These are phyloP conservation scores for Ceratitis capitata DNA, from an alignment of 1,140 invertebrate genomes.

Conservation along the genomic window DNA sequence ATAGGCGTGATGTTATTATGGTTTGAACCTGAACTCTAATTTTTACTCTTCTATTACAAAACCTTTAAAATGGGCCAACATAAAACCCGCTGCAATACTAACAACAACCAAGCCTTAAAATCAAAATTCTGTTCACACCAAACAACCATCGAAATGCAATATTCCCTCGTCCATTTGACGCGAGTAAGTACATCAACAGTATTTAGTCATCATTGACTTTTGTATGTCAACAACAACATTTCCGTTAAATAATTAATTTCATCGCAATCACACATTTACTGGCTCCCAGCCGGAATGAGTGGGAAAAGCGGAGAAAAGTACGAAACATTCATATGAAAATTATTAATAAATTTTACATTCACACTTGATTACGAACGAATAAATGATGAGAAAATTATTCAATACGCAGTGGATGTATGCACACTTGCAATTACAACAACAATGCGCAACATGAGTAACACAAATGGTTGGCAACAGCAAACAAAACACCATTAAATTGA, in stretches of 20 bases:
- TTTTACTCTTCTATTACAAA: too few species aligned
- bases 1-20: too few species aligned
- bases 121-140: too few species aligned
- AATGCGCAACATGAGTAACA: neutral
- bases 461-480: neutral
- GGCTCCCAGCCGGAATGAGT: neutral
- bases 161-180: too few species aligned
- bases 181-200: neutral
- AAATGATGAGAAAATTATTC: neutral
- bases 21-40: too few species aligned
- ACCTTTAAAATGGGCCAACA: too few species aligned
- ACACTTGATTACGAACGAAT: conserved; percentile 3
- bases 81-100: too few species aligned
- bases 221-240: conserved; percentile 10
- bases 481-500: neutral
- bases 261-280: neutral
- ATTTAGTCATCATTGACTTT: neutral
- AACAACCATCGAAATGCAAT: too few species aligned
- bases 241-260: conserved; percentile 23
- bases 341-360: conserved; percentile 20
- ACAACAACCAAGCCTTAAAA: too few species aligned
- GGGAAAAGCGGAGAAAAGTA: neutral
- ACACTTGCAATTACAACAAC: neutral
- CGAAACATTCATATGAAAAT: neutral
- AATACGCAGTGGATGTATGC: neutral